A percentile compares a stretch with the other conserved stretches of the same genome.
Evolutionary conservation across 37 sponge, comb jelly and placozoan genomes (phyloP).

Genomic region (Oopsacas minuta): DNA sequence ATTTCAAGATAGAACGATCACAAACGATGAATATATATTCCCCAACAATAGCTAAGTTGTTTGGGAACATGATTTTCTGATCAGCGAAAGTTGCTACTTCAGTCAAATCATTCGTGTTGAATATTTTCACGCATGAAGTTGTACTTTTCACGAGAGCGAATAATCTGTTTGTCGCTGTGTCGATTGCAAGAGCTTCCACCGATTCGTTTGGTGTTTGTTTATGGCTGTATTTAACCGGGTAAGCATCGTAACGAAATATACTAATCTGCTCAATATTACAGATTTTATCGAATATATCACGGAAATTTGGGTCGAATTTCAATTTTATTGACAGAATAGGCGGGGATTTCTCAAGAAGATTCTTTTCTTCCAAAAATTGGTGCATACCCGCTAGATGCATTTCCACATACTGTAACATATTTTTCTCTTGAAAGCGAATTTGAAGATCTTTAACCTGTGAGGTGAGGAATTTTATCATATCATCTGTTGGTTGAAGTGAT

Average conservation of each 20-base stretch:
- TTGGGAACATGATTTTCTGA: not conserved
- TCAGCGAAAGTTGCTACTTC: not conserved
- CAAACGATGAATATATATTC: not conserved
- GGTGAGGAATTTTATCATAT: not conserved
- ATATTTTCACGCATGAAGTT: not conserved
- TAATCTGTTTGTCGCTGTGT: not conserved
- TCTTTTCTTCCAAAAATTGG: not conserved
- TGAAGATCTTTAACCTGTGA: not conserved
- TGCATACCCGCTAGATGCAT: not conserved
- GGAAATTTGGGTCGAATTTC: not conserved
- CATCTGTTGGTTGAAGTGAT: not conserved
- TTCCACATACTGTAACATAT: not conserved
- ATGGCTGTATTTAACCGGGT: not conserved
- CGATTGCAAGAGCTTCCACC: not conserved
- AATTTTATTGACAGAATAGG: not conserved
- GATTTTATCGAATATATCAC: not conserved
- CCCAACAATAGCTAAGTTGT: not conserved
- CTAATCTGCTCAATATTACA: not conserved
- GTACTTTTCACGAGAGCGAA: constrained; percentile 8
- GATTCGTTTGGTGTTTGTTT: constrained; percentile 16
- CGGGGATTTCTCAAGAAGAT: not conserved
- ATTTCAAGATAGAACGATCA: constrained; percentile 11
- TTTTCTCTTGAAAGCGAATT: not conserved
- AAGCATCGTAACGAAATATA: not conserved
- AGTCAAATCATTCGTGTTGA: not conserved